Conservation (phyloP, 1,140 invertebrate genomes). For the Callitettix versicolor region DNA sequence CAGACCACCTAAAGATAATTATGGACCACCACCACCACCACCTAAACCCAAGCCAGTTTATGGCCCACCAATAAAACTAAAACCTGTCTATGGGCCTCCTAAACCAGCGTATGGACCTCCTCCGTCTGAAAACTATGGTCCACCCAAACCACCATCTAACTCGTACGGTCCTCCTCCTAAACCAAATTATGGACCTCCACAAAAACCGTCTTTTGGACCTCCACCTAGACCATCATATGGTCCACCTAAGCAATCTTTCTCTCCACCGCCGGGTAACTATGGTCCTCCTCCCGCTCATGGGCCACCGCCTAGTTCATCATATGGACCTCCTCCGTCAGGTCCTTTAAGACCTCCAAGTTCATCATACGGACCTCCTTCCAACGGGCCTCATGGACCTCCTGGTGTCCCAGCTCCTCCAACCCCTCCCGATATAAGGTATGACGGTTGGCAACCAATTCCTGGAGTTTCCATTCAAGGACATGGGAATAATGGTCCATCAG, state of each 20-base stretch:
- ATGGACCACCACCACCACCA: conserved; percentile 33
- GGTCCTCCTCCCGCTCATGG: conserved; percentile 36
- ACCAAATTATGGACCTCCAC: conserved; percentile 34
- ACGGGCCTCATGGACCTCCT: conserved; percentile 36
- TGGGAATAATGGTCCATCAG: conserved; percentile 28
- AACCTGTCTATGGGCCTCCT: conserved; percentile 37
- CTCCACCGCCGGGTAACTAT: conserved; percentile 34
- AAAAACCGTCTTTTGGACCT: conserved; percentile 31
- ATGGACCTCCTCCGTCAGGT: conserved; percentile 33
- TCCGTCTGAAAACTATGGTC: conserved; percentile 32
- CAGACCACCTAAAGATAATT: conserved; percentile 29
- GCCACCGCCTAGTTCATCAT: conserved; percentile 29
- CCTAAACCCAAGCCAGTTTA: conserved; percentile 26
- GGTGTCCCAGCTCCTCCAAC: conserved; percentile 59
- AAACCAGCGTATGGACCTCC: conserved; percentile 31
- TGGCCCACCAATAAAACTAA: conserved; percentile 32
- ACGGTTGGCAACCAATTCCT: conserved; percentile 73
- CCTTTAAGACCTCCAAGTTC: conserved; percentile 32
- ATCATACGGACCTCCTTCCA: conserved; percentile 35
- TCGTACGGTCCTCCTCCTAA: conserved; percentile 28
- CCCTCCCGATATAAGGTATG: conserved; percentile 62
- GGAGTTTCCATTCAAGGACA: conserved; percentile 35
- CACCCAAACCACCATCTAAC: conserved; percentile 21
- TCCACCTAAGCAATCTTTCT: conserved; percentile 29
- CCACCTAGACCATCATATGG: conserved; percentile 32